Conservation (phyloP, 2,888 invertebrate species). For the Ochlodes sylvanus region DNA sequence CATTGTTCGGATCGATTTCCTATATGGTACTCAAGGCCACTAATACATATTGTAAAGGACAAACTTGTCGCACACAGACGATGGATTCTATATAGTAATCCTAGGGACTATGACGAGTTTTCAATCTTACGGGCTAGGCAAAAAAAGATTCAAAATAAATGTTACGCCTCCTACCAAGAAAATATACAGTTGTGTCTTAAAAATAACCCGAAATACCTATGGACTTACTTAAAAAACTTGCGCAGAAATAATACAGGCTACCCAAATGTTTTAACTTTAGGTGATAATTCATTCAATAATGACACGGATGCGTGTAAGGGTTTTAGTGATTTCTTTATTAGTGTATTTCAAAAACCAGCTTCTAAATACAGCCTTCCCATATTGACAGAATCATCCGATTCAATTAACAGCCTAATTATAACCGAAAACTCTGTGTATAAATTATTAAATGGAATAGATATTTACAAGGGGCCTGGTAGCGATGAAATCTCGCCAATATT, state of each 20-base stretch:
- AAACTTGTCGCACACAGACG: background rate
- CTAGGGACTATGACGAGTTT: constrained; percentile 20
- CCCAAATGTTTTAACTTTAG: constrained; percentile 7
- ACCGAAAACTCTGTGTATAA: constrained; percentile 3
- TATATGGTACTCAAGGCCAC: constrained; percentile 4
- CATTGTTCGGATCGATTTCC: background rate
- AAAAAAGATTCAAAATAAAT: constrained; percentile 12
- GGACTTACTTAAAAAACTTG: constrained; percentile 5
- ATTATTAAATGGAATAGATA: too few species aligned
- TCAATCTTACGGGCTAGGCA: background rate
- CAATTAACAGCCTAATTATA: constrained; percentile 8
- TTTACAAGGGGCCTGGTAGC: too few species aligned
- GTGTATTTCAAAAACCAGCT: constrained; percentile 23
- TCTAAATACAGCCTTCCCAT: constrained; percentile 1
- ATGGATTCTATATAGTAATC: background rate
- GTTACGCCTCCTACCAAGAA: background rate
- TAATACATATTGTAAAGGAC: constrained; percentile 11
- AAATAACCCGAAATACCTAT: constrained; percentile 7
- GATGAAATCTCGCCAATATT: too few species aligned
- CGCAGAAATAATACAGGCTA: background rate
- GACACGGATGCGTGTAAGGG: constrained; percentile 3
- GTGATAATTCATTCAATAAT: background rate
- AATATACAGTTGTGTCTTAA: constrained; percentile 6
- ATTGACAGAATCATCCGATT: constrained; percentile 4
- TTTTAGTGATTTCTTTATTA: constrained; percentile 24